These are phyloP conservation scores for Megaceryle alcyon DNA, from an alignment of 2,797 vertebrate species.

Conservation along the genomic window DNA sequence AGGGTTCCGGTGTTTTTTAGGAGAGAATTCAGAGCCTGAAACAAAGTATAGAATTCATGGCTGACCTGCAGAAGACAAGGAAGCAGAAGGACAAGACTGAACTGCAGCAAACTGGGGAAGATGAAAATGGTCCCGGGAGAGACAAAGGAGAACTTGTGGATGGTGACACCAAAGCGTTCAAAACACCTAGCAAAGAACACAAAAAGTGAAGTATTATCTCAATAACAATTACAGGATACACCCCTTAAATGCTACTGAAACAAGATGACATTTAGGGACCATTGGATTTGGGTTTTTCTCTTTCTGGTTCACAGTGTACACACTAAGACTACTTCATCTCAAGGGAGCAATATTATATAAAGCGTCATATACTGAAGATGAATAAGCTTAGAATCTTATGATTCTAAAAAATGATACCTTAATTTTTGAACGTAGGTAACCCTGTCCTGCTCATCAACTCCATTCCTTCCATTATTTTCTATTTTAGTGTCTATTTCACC, in stretches of 20 bases:
- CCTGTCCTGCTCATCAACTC: not conserved
- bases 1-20: conserved; percentile 72
- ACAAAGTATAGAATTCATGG: conserved; percentile 98
- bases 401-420: not conserved
- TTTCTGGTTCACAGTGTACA: not conserved
- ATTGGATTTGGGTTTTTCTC: not conserved
- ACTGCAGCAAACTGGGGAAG: conserved; percentile 70
- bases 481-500: not conserved
- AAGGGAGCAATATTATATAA: not conserved
- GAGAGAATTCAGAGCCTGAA: conserved; percentile 95
- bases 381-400: not conserved
- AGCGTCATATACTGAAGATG: not conserved
- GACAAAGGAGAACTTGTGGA: conserved; percentile 77
- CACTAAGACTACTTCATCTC: not conserved
- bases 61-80: conserved; percentile 87
- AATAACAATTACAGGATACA: not conserved
- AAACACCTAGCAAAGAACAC: conserved; percentile 80
- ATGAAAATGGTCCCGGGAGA: conserved; percentile 72
- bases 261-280: not conserved
- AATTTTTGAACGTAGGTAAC: not conserved
- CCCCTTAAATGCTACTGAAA: not conserved
- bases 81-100: conserved; percentile 84
- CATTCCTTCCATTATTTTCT: not conserved
- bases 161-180: conserved; percentile 82
- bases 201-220: conserved; percentile 82